These are phyloP conservation scores for Indri indri DNA, from an alignment of 2,113 vertebrate species.

Conservation along the genomic window DNA sequence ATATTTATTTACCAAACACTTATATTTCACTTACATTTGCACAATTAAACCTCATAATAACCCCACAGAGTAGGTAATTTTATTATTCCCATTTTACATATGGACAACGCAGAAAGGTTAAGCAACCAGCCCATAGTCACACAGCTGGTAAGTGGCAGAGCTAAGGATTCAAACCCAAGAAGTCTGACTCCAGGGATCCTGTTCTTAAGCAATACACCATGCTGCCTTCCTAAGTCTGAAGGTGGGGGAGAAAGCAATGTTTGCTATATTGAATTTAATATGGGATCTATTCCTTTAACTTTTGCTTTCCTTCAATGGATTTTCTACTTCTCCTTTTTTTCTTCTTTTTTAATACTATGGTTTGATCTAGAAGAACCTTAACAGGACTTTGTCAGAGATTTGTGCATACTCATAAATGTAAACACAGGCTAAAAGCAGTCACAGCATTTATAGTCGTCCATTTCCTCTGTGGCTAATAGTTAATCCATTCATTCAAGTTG, in stretches of 20 bases:
- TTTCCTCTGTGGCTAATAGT: neutral
- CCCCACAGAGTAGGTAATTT: neutral
- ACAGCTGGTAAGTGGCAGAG: neutral
- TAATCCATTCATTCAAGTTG: neutral
- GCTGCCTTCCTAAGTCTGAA: neutral
- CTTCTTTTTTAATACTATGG: neutral
- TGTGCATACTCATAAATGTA: neutral
- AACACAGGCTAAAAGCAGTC: neutral
- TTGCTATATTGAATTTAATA: neutral
- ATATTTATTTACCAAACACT: slow-evolving; percentile 6
- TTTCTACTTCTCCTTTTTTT: neutral
- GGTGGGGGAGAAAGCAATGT: neutral
- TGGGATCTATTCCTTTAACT: neutral
- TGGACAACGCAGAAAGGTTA: neutral
- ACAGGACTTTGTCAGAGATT: neutral
- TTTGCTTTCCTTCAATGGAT: neutral
- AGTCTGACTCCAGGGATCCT: neutral
- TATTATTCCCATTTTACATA: neutral
- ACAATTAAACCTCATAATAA: neutral
- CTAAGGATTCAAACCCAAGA: neutral
- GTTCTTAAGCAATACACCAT: neutral
- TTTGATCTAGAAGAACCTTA: neutral
- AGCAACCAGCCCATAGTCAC: neutral
- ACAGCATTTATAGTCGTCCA: neutral
- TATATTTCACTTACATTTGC: neutral